These are phyloP conservation scores for Synaphobranchus kaupii DNA, from an alignment of 2,797 vertebrate species.

Conservation along the genomic window DNA sequence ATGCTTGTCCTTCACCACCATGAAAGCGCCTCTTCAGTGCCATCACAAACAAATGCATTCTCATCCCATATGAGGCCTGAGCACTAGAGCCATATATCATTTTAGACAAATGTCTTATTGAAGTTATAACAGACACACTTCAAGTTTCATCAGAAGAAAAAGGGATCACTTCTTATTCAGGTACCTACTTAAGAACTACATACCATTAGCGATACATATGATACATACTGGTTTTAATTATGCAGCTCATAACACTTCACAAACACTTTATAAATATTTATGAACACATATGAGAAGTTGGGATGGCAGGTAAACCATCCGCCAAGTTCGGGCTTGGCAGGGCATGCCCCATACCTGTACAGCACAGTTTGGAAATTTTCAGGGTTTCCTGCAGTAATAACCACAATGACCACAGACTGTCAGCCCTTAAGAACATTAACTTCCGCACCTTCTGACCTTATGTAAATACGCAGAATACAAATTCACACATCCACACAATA, in stretches of 20 bases:
- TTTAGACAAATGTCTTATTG: neutral
- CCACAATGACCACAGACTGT: no score
- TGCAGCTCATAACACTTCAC: neutral
- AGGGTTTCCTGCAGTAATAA: no score
- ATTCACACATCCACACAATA: no score
- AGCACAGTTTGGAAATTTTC: no score
- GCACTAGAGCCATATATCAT: neutral
- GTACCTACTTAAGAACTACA: neutral
- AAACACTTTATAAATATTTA: neutral
- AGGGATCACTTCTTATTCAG: neutral
- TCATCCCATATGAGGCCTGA: neutral
- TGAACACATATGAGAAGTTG: neutral
- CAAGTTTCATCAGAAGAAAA: neutral
- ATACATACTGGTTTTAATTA: no score
- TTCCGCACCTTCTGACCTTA: no score
- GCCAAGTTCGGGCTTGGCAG: no score
- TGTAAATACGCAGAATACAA: no score
- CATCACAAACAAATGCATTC: neutral
- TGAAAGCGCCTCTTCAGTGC: neutral
- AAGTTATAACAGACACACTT: neutral
- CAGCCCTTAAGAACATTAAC: no score
- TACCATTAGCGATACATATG: neutral
- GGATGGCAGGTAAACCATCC: no score
- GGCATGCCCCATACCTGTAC: no score
- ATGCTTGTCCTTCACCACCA: neutral